Conservation (phyloP, 2,113 vertebrate species). For the Calyptommatus sinebrachiatus region DNA sequence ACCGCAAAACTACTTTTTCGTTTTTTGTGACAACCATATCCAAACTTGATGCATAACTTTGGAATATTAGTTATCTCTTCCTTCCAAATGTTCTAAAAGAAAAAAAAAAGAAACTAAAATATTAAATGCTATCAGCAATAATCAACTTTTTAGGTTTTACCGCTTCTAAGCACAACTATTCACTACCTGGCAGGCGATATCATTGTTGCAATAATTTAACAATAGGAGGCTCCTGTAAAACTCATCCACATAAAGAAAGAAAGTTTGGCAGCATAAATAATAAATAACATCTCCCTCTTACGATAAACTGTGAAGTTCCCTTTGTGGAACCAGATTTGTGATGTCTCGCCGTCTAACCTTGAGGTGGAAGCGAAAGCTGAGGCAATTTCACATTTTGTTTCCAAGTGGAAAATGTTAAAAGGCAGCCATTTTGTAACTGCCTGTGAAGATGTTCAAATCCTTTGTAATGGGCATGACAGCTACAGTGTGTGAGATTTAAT, state of each 20-base stretch:
- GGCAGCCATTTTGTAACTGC: constrained; percentile 40
- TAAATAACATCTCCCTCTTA: constrained; percentile 17
- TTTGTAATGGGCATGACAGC: constrained; percentile 63
- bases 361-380: constrained; percentile 27
- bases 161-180: too few relatives aligned
- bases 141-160: too few relatives aligned
- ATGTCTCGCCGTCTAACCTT: constrained; percentile 6
- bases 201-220: too few relatives aligned
- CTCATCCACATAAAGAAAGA: background rate
- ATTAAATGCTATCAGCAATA: too few relatives aligned
- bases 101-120: too few relatives aligned
- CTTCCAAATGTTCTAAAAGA: too few relatives aligned
- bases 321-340: background rate
- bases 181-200: too few relatives aligned
- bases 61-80: too few relatives aligned
- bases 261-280: constrained; percentile 10
- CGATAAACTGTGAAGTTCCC: constrained; percentile 32
- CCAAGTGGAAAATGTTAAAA: constrained; percentile 23
- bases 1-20: too few relatives aligned
- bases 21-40: too few relatives aligned
- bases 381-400: constrained; percentile 34
- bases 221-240: too few relatives aligned
- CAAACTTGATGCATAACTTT: too few relatives aligned
- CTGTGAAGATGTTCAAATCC: constrained; percentile 26
- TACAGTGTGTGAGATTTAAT: constrained; percentile 75